Evolutionary conservation across 2,113 vertebrate species (phyloP).

Genomic region (Siniperca chuatsi): DNA sequence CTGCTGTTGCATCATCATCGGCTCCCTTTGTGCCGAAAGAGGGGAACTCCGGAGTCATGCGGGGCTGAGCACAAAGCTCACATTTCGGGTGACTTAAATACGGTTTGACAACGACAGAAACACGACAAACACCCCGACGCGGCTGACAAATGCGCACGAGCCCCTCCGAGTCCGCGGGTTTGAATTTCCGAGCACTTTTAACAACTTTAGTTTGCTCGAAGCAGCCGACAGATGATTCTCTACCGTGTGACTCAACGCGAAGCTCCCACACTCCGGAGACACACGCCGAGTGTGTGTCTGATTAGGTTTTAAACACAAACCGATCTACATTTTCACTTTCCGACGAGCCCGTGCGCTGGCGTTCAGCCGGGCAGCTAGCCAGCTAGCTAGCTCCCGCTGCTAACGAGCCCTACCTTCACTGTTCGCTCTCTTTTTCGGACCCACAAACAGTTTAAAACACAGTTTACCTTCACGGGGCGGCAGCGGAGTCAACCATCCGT

Average conservation of each 20-base stretch:
- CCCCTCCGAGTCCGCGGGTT: no score
- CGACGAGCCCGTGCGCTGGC: background rate
- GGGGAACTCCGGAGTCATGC: constrained; percentile 81
- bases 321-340: background rate
- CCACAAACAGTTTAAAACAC: background rate
- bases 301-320: accelerated
- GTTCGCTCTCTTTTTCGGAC: background rate
- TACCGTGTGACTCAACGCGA: accelerated
- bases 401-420: constrained; percentile 25
- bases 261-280: accelerated
- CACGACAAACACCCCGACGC: background rate
- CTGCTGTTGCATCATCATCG: constrained; percentile 85
- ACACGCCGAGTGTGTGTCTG: accelerated
- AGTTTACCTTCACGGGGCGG: constrained; percentile 74
- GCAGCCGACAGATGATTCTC: no score
- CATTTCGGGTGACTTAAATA: background rate
- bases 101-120: background rate
- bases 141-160: background rate
- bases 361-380: constrained; percentile 46
- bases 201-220: constrained; percentile 20
- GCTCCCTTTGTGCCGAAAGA: constrained; percentile 61
- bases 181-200: constrained; percentile 34
- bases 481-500: constrained; percentile 34
- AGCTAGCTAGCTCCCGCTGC: constrained; percentile 60
- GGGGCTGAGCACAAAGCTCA: constrained; percentile 44